Evolutionary conservation across 1,140 invertebrate genomes (phyloP).

Genomic region (Drosophila sucinea): DNA sequence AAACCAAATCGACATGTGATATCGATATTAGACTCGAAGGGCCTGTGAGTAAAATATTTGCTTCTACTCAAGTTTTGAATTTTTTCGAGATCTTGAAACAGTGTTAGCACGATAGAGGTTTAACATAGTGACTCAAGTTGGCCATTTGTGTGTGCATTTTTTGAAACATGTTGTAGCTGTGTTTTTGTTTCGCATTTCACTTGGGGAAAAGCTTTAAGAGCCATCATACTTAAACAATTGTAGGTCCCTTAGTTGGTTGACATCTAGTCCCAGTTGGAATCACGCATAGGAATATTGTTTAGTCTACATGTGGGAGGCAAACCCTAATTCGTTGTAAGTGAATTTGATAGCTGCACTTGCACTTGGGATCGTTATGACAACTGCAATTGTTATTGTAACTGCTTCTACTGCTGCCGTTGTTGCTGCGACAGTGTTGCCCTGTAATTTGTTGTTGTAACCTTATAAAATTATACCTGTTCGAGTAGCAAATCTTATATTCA

Average conservation of each 20-base stretch:
- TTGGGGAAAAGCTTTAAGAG: background rate
- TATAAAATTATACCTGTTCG: background rate
- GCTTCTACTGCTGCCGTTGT: slow-evolving; percentile 4
- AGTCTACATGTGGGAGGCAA: background rate
- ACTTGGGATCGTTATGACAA: slow-evolving; percentile 4
- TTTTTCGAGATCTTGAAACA: too few species aligned
- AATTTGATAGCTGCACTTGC: slow-evolving; percentile 4
- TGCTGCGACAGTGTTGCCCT: background rate
- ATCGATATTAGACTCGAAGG: too few species aligned
- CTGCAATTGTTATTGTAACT: background rate
- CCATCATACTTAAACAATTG: background rate
- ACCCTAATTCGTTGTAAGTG: background rate
- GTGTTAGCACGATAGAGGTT: too few species aligned
- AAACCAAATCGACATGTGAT: too few species aligned
- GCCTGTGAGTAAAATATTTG: too few species aligned
- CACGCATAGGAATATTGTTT: background rate
- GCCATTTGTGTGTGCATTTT: background rate
- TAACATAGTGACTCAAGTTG: background rate
- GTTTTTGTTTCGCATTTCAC: background rate
- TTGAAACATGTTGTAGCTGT: background rate
- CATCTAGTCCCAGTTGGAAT: background rate
- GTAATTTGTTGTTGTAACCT: background rate
- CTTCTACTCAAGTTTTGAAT: too few species aligned
- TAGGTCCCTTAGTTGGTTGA: background rate
- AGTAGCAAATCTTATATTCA: background rate